Percentiles rank a stretch among this genome's conserved stretches.
Conservation (phyloP, 23 tunicate species). For the Oikopleura vanhoeffeni region DNA sequence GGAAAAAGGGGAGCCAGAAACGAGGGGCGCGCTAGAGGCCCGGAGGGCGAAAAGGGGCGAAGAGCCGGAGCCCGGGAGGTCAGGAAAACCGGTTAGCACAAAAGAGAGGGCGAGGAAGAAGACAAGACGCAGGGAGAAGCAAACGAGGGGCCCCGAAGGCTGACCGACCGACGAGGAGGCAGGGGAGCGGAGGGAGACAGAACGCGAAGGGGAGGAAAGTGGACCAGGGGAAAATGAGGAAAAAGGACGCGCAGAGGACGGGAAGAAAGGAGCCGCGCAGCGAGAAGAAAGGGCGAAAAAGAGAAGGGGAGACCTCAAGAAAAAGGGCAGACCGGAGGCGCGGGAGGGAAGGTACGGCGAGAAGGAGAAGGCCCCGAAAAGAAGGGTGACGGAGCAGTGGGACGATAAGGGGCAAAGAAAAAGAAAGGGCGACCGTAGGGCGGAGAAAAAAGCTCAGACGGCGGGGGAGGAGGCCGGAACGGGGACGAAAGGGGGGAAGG, state of each 20-base stretch:
- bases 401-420: not conserved
- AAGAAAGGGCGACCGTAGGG: not conserved
- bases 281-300: not conserved
- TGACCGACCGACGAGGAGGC: not conserved
- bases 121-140: not conserved
- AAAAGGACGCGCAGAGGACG: not conserved
- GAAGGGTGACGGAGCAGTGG: not conserved
- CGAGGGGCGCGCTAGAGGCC: not conserved
- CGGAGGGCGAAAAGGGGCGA: not conserved
- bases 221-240: not conserved
- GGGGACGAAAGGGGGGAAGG: not conserved
- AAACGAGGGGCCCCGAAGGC: not conserved
- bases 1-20: not conserved
- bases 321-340: not conserved
- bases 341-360: not conserved
- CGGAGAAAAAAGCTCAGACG: not conserved
- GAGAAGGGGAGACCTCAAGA: not conserved
- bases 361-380: not conserved
- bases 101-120: not conserved
- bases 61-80: not conserved
- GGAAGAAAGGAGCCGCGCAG: not conserved
- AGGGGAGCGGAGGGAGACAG: not conserved
- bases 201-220: not conserved
- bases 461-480: not conserved
- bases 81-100: not conserved